Evolutionary conservation across 1,140 invertebrate genomes (phyloP).

Genomic region (Lordiphosa mommai): DNA sequence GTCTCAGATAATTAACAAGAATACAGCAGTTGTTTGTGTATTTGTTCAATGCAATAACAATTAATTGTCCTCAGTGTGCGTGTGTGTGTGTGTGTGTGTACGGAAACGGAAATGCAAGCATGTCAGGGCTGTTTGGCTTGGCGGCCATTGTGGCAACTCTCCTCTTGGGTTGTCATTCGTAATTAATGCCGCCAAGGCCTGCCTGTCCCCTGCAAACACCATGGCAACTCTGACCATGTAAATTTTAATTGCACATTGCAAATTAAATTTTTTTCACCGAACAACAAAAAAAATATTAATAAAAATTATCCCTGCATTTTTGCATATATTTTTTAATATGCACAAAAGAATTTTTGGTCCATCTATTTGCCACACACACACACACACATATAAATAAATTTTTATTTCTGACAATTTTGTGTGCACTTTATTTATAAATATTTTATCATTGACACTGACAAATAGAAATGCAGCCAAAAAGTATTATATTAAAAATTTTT

Average conservation of each 20-base stretch:
- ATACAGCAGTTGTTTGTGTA: slow-evolving; percentile 29
- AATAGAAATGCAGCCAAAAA: too few relatives aligned
- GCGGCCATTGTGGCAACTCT: slow-evolving; percentile 35
- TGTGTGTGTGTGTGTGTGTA: slow-evolving; percentile 6
- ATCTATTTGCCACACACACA: slow-evolving; percentile 11
- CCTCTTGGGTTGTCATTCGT: slow-evolving; percentile 36
- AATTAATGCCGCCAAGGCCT: slow-evolving; percentile 44
- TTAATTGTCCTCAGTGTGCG: slow-evolving; percentile 32
- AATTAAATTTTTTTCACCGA: too few relatives aligned
- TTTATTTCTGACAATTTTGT: too few relatives aligned
- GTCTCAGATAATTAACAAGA: slow-evolving; percentile 70
- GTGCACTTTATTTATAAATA: too few relatives aligned
- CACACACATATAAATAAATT: neutral
- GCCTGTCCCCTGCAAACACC: neutral
- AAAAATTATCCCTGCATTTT: slow-evolving; percentile 27
- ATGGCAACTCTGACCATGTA: neutral
- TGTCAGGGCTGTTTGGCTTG: slow-evolving; percentile 55
- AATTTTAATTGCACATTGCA: slow-evolving; percentile 20
- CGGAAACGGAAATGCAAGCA: slow-evolving; percentile 69
- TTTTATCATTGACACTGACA: too few relatives aligned
- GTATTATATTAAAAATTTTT: too few relatives aligned
- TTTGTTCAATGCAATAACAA: slow-evolving; percentile 53
- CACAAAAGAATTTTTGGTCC: slow-evolving; percentile 24
- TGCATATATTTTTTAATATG: slow-evolving; percentile 29
- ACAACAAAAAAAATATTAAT: slow-evolving; percentile 14